Percentiles rank a stretch among this genome's conserved stretches.
Evolutionary conservation across 2,888 invertebrate genomes (phyloP).

Genomic region (Chrysodeixis includens): DNA sequence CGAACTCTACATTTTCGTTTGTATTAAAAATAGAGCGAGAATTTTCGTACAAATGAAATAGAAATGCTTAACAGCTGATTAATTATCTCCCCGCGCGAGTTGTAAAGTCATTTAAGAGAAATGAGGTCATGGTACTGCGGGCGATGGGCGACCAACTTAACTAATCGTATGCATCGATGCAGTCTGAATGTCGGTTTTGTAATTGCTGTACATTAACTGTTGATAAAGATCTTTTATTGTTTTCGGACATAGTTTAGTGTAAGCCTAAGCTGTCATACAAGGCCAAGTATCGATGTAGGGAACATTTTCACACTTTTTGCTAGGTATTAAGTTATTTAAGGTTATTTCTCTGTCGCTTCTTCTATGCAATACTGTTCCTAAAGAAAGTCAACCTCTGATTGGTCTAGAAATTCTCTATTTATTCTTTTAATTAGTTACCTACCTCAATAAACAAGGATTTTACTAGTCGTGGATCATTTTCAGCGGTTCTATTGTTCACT

Average conservation of each 20-base stretch:
- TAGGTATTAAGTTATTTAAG: too few relatives aligned
- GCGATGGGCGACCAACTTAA: constrained; percentile 22
- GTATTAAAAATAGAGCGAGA: neutral
- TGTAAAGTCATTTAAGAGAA: constrained; percentile 31
- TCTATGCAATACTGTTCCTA: too few relatives aligned
- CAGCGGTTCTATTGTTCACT: neutral
- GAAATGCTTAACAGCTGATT: constrained; percentile 24
- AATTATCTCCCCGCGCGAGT: constrained; percentile 19
- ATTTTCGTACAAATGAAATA: constrained; percentile 7
- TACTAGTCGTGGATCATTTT: neutral
- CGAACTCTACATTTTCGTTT: constrained; percentile 4
- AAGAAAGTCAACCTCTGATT: too few relatives aligned
- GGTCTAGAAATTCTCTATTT: too few relatives aligned
- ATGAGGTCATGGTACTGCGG: constrained; percentile 44
- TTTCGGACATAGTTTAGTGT: neutral
- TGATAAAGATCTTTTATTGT: constrained; percentile 14
- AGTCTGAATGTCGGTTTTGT: constrained; percentile 25
- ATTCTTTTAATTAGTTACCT: too few relatives aligned
- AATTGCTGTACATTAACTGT: constrained; percentile 17
- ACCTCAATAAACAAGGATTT: too few relatives aligned
- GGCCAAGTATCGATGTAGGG: too few relatives aligned
- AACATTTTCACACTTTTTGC: too few relatives aligned
- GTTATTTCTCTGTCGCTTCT: too few relatives aligned
- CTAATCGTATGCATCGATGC: constrained; percentile 47
- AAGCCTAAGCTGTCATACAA: neutral